phyloP scores from a whole-genome alignment of 1,140 invertebrate genomes.

The Zaprionus taronus region DNA sequence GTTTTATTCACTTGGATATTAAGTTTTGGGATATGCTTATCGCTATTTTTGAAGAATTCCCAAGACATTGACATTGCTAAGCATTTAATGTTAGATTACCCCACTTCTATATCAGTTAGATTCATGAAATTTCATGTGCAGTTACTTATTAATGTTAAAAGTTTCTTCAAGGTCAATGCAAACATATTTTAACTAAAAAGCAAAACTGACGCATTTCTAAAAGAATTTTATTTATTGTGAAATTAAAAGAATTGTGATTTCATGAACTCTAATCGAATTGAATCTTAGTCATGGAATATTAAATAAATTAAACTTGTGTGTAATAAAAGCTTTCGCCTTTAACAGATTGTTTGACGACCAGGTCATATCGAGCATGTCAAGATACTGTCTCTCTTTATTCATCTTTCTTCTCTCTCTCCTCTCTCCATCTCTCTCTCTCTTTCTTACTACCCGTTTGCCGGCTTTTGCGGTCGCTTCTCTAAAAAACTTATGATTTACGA shows the following conservation, averaged over 20 bases:
- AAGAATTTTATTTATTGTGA: background rate
- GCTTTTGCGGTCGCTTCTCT: constrained; percentile 21
- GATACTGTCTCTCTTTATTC: background rate
- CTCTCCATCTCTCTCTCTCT: background rate
- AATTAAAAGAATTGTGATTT: background rate
- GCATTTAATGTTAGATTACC: background rate
- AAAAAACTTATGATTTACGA: constrained; percentile 60
- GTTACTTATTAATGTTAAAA: too few relatives aligned
- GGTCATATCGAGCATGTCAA: constrained; percentile 15
- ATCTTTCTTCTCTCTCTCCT: too few relatives aligned
- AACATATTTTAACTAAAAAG: too few relatives aligned
- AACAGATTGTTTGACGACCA: constrained; percentile 16
- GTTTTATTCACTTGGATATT: background rate
- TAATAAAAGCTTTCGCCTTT: constrained; percentile 3
- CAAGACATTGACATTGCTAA: background rate
- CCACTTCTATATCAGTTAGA: background rate
- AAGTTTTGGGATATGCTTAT: background rate
- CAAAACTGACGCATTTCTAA: background rate
- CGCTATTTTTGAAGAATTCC: background rate
- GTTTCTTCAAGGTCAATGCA: too few relatives aligned
- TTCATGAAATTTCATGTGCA: background rate
- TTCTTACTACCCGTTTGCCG: background rate
- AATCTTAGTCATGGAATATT: background rate
- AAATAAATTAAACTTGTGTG: background rate
- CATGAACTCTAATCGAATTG: background rate